phyloP scores from a whole-genome alignment of 2,113 vertebrate species.

The Tupaia tana region DNA sequence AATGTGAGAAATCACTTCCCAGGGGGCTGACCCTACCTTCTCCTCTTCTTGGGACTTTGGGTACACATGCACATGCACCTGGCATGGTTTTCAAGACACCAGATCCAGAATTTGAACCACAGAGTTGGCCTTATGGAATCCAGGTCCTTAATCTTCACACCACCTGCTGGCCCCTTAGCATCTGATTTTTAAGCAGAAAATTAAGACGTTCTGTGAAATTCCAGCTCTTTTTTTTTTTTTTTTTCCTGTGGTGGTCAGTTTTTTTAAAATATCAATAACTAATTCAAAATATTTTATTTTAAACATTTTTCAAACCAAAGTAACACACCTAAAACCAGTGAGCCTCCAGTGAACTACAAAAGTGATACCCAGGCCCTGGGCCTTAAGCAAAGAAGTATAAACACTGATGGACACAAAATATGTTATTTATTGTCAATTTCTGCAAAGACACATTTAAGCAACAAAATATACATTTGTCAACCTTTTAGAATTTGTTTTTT shows the following conservation, averaged over 20 bases:
- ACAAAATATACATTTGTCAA: constrained; percentile 93
- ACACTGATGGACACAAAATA: constrained; percentile 90
- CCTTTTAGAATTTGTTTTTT: constrained; percentile 88
- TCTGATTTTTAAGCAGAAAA: constrained; percentile 7
- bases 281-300: not conserved
- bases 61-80: no score
- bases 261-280: not conserved
- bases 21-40: no score
- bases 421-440: constrained; percentile 91
- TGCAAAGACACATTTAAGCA: constrained; percentile 92
- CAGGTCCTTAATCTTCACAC: no score
- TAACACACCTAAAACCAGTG: not conserved
- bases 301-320: not conserved
- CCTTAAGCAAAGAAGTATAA: not conserved
- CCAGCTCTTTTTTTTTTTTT: not conserved
- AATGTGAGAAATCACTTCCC: no score
- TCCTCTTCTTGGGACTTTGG: no score
- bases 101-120: no score
- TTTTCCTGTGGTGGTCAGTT: not conserved
- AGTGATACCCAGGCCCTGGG: rapidly evolving
- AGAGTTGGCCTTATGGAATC: no score
- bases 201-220: not conserved
- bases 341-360: not conserved
- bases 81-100: no score
- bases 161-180: not conserved